phyloP scores from a whole-genome alignment of 30 jellyfish, hydroid and myxozoan genomes.

The Calvadosia cruxmelitensis region DNA sequence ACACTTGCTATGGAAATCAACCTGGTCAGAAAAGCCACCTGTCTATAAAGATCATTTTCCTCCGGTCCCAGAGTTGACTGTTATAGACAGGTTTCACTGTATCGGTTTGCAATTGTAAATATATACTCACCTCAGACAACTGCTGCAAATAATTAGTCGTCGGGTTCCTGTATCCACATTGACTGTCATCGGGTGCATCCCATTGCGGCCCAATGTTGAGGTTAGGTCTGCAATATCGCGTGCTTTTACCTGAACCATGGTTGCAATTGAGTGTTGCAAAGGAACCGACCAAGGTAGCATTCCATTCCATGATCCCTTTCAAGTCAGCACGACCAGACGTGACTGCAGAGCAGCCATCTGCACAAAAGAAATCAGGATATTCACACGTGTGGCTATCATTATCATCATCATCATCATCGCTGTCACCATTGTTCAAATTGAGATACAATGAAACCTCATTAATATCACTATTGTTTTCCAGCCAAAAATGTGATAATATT shows the following conservation, averaged over 20 bases:
- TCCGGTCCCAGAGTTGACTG: no score
- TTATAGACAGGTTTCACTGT: no score
- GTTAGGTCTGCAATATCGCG: background rate
- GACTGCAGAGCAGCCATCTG: background rate
- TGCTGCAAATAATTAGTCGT: background rate
- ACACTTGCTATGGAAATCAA: no score
- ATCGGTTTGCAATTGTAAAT: no score
- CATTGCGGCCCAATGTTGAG: background rate
- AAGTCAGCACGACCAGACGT: background rate
- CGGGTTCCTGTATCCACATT: background rate
- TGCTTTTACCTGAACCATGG: background rate
- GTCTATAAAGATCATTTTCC: no score
- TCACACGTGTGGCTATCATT: no score
- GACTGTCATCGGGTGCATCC: background rate
- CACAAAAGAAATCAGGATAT: background rate
- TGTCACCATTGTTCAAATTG: no score
- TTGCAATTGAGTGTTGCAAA: background rate
- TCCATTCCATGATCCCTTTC: background rate
- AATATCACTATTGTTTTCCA: no score
- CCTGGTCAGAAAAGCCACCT: no score
- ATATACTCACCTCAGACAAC: background rate
- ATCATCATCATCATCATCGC: no score
- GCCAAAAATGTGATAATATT: no score
- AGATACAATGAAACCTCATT: no score
- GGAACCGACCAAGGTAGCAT: background rate